Evolutionary conservation across 1,140 invertebrate species (phyloP).

Genomic region (Listronotus oregonensis): DNA sequence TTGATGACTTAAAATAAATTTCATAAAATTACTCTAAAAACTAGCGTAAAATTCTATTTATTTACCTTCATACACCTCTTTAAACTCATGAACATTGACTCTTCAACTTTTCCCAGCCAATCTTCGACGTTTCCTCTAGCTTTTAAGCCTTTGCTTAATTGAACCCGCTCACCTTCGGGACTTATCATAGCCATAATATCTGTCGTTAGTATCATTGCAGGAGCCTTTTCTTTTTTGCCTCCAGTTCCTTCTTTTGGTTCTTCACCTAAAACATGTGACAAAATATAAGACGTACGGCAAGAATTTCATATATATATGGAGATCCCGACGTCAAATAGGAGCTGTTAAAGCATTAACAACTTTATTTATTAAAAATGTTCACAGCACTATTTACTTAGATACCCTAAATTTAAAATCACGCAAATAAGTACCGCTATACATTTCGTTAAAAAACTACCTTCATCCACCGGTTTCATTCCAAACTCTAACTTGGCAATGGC

Average conservation of each 20-base stretch:
- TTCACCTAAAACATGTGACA: background rate
- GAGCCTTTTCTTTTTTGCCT: constrained; percentile 31
- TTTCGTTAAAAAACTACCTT: constrained; percentile 40
- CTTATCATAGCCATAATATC: constrained; percentile 87
- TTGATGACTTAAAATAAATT: too few species aligned
- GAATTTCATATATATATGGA: too few species aligned
- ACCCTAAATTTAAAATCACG: too few species aligned
- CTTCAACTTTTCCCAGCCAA: constrained; percentile 86
- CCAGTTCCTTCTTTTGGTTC: constrained; percentile 28
- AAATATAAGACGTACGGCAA: too few species aligned
- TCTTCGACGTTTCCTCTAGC: constrained; percentile 87
- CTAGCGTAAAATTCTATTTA: too few species aligned
- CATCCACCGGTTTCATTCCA: constrained; percentile 62
- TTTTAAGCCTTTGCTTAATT: constrained; percentile 73
- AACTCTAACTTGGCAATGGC: constrained; percentile 81
- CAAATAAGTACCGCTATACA: too few species aligned
- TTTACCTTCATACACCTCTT: constrained; percentile 72
- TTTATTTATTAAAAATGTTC: too few species aligned
- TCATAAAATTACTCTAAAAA: too few species aligned
- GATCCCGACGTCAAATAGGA: too few species aligned
- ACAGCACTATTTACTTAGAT: too few species aligned
- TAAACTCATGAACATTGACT: constrained; percentile 78
- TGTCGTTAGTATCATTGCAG: constrained; percentile 63
- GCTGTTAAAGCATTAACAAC: too few species aligned
- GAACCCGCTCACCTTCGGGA: constrained; percentile 80